Base-by-base conservation (phyloP, 2,888 invertebrate genomes). In the Osmoderma eremita region DNA sequence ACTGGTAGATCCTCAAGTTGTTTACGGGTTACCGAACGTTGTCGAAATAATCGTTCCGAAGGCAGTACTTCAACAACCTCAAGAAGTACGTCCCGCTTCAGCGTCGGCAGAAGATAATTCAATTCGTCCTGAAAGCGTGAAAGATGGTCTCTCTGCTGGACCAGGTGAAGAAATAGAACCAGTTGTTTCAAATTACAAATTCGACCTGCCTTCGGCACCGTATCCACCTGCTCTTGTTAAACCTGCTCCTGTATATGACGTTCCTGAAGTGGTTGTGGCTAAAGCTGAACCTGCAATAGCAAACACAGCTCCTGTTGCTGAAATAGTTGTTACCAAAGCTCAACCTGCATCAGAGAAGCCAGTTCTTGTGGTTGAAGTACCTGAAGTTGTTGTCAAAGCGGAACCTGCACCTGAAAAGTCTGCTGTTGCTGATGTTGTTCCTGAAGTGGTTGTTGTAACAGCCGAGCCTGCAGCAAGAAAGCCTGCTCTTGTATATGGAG, bases 371-470 rank as follows among this genome's bases (percentile, higher is more conserved):
- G 3, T 3, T 38, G 22, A 20, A n/a, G 17, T 17, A 18, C 45
- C 45, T 0, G 45, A 48, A 10, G 45, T 48, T 18, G 13, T 17
- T 13, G 1, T 18, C 15, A 2, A 48, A 48, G 13, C 22, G 13
- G 20, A 18, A 13, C 20, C 15, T 10, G 12, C 18, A 22, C 56
- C 56, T 12, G 5, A 1, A 30, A 51, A 51, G 15, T 13, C 51
- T 30, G 51, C 51, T 22, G 12, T 51, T 5, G 51, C 15, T n/a
- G 36, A 54, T 54, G 39, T 17, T 6, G 36, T 54, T 54, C 53
- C 53, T 18, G 38, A 53, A 6, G 17, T 36, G 15, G 6, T 38
- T 13, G 36, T 38, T 17, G 22, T 4, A 1, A 24, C n/a, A 24
- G 50, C 10, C 10, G 17, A 24, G 2, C 24, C 13, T 51, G 24